Conservation (phyloP, 2,113 vertebrate genomes). For the human (Homo sapiens) region GRCh38 chr9:110805001-110805500, state of each 20-base stretch:
- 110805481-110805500: slow-evolving; percentile 7
- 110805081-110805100: neutral
- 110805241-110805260: neutral
- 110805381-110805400: slow-evolving; percentile 2
- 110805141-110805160: slow-evolving; percentile 29
- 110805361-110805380: neutral
- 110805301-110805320: neutral
- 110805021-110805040: neutral
- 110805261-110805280: neutral
- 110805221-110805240: neutral
- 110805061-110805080: neutral
- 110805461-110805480: neutral
- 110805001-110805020: neutral
- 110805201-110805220: slow-evolving; percentile 40
- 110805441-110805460: neutral
- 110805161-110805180: neutral
- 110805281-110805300: neutral
- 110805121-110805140: slow-evolving; percentile 5
- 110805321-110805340: neutral
- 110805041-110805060: neutral
- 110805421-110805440: neutral
- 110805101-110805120: slow-evolving; percentile 5
- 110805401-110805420: neutral
- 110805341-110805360: neutral
- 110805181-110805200: slow-evolving; percentile 36